Evolutionary conservation across 2,797 vertebrate genomes (phyloP).

Genomic region (Benthosema pterotum): DNA sequence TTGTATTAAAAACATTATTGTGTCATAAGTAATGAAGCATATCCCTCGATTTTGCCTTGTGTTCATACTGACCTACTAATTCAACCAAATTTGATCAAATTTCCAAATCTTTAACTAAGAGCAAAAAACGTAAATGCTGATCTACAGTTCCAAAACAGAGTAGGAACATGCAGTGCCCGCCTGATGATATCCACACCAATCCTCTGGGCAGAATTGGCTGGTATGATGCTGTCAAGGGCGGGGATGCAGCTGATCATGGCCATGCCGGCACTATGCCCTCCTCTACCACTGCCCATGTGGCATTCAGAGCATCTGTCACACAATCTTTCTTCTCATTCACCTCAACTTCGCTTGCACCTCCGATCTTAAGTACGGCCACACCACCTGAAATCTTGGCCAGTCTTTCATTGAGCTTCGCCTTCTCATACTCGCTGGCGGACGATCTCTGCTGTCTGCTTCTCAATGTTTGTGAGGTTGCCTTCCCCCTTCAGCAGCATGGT

Average conservation of each 20-base stretch:
- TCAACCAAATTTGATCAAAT: no score
- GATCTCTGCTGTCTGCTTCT: constrained; percentile 90
- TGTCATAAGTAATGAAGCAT: no score
- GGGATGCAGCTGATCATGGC: constrained; percentile 97
- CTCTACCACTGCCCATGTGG: constrained; percentile 94
- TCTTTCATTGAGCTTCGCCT: constrained; percentile 95
- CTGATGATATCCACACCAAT: constrained; percentile 95
- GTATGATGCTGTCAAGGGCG: constrained; percentile 80
- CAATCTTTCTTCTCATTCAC: constrained; percentile 99
- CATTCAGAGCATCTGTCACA: constrained; percentile 95
- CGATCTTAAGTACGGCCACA: constrained; percentile 95
- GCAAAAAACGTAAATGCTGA: no score
- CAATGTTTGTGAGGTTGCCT: constrained; percentile 86
- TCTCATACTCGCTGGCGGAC: constrained; percentile 95
- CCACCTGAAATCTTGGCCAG: constrained; percentile 97
- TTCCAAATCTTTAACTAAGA: no score
- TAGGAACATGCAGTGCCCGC: constrained; percentile 87
- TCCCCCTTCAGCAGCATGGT: constrained; percentile 93
- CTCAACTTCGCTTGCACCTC: constrained; percentile 95
- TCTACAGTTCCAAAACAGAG: no score
- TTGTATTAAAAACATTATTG: no score
- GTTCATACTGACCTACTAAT: no score
- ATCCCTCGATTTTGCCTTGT: no score
- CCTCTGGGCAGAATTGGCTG: constrained; percentile 89
- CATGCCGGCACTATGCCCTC: constrained; percentile 95